Percentiles rank a stretch among this genome's conserved stretches.
These are phyloP conservation scores for Megamerina dolium DNA, from an alignment of 2,888 invertebrate genomes.

Conservation along the genomic window DNA sequence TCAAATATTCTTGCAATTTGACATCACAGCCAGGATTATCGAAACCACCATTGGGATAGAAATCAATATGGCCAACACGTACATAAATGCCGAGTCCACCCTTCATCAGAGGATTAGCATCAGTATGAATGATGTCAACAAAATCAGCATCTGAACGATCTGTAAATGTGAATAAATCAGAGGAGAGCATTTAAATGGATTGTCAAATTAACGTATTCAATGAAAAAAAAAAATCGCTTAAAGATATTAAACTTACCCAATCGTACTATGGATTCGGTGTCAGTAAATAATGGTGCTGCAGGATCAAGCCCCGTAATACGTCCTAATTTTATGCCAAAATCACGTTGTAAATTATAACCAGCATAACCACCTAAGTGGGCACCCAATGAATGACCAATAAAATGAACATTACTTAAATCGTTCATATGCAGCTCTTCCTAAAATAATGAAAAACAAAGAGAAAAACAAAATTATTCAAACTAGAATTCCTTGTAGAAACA, in stretches of 20 bases:
- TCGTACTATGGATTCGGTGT: conserved; percentile 72
- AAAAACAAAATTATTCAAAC: too few species aligned
- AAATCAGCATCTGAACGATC: conserved; percentile 79
- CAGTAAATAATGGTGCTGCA: conserved; percentile 84
- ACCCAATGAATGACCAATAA: conserved; percentile 82
- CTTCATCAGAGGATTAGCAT: conserved; percentile 70
- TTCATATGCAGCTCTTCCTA: conserved; percentile 54
- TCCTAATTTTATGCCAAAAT: conserved; percentile 64
- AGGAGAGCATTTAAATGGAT: too few species aligned
- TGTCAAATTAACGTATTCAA: too few species aligned
- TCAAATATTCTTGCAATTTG: conserved; percentile 60
- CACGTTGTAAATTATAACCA: conserved; percentile 67
- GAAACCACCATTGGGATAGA: conserved; percentile 84
- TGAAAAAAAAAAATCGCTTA: too few species aligned
- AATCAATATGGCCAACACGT: conserved; percentile 82
- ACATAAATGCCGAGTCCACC: conserved; percentile 76
- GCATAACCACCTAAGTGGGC: conserved; percentile 80
- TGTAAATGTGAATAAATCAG: too few species aligned
- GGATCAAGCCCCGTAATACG: conserved; percentile 86
- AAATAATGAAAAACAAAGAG: neutral
- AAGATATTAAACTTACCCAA: too few species aligned
- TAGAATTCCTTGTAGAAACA: too few species aligned
- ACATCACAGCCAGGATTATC: conserved; percentile 66
- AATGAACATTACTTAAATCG: conserved; percentile 65
- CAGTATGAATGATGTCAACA: conserved; percentile 87